Evolutionary conservation across 2,113 vertebrate genomes (phyloP), one percentile per base, ranked within the genome.

Genomic region (Cyprinodon brontotheroides): DNA sequence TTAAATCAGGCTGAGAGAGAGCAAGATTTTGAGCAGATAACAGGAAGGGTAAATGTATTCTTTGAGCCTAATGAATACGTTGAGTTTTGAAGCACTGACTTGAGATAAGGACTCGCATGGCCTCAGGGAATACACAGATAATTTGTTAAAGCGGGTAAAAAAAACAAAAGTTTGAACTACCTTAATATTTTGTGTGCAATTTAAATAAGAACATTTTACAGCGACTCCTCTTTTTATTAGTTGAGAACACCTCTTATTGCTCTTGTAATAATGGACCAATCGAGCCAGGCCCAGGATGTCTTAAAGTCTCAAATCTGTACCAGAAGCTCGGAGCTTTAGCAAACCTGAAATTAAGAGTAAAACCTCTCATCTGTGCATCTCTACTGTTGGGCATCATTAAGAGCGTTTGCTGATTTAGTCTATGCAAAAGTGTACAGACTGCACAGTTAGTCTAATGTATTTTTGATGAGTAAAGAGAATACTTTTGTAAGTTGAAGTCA

Each of bases 361-460:
- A 0, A n/a, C 10, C 2, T 57, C 50, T n/a, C 6, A 57, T 57
- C 50, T 20, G 17, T 57, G 20, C 17, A 53, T 53, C 50, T 53
- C 50, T n/a, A 53, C 17, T 53, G 5, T 60, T 81, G 11, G 15
- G 65, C 38, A 47, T 17, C 22, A 57, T 70, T 66, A 20, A 61
- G 3, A 45, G n/a, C 29, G 62, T 29, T 82, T 39, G 71, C 78
- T 75, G 48, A 43, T 74, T 37, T 82, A 57, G 88, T 83, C 89
- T 93, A 93, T 92, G 91, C 92, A 93, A 90, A 62, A 78, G 41
- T 77, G 36, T 36, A 2, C 66, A 37, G 48, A 60, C 45, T 64
- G 38, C 48, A 41, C 29, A 13, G 50, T 22, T 50, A 63, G 47
- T 4, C 6, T 70, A 39, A 65, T 77, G 37, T 81, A 22, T 68